Evolutionary conservation across 2,888 invertebrate species (phyloP), one percentile per base, ranked within the genome.

Genomic region (Catocala sponsa): DNA sequence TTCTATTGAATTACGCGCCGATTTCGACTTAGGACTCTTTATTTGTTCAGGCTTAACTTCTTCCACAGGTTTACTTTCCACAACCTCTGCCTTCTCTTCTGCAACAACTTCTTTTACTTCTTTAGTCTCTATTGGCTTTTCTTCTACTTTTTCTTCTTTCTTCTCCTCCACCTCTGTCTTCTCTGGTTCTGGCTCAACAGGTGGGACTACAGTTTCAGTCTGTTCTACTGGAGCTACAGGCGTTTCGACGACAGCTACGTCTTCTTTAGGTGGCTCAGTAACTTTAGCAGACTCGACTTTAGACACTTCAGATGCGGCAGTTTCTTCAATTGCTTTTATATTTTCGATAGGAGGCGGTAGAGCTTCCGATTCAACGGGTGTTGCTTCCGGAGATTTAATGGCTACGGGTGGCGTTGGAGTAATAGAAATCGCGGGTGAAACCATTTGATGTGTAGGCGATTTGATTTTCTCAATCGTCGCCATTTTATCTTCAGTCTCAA

Each of bases 381-480:
- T 79, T 0, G 74, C 72, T 74, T 90, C 92, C 10, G 86, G 88
- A n/a, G 91, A 89, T 59, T 89, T 62, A 6, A 58, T 58, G 10
- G 62, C 48, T 11, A 60, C 86, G 0, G 90, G 25, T 2, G 25
- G 90, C 1, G 87, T 74, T 2, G 90, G 81, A 2, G 87, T 86
- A 10, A 89, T 83, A 1, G 88, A 82, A 33, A 90, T 68, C 6
- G 86, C 85, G 0, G 85, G 80, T 2, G 87, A 80, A 46, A 84
- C 81, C 11, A 80, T 78, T 55, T 82, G 85, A 65, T 81, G 87
- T n/a, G 83, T 41, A 35, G 90, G 89, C 0, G 91, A 87, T 62
- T 85, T 91, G 2, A 91, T 89, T 74, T 89, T 94, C 56, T 92
- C 92, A 54, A 91, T 78, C 5, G 82, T 84, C 1, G 86, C 86